phyloP scores from a whole-genome alignment of 2,113 vertebrate species.

The Zingel zingel region DNA sequence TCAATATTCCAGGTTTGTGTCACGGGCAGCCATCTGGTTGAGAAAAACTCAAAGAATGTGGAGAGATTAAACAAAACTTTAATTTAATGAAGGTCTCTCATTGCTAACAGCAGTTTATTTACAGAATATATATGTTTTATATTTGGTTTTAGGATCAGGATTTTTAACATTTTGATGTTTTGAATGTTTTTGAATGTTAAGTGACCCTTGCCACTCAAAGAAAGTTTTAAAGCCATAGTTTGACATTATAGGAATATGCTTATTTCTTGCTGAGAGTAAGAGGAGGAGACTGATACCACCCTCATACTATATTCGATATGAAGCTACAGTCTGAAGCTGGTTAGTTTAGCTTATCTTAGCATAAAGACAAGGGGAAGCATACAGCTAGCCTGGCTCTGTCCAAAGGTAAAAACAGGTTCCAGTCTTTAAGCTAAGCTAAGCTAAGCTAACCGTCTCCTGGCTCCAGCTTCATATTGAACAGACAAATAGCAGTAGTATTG shows the following conservation, averaged over 20 bases:
- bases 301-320: neutral
- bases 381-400: neutral
- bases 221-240: neutral
- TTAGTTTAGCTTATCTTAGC: conserved; percentile 3
- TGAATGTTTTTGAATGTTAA: neutral
- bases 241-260: neutral
- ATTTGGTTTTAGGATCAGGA: neutral
- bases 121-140: too few relatives aligned
- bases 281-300: neutral
- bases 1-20: neutral
- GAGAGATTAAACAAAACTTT: neutral
- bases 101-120: neutral
- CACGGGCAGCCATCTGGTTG: neutral
- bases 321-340: neutral
- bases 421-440: too few relatives aligned
- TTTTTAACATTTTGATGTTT: neutral
- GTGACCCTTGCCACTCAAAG: neutral
- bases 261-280: neutral
- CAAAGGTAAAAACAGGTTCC: too few relatives aligned
- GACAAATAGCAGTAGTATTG: neutral
- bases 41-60: conserved; percentile 18
- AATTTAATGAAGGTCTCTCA: neutral
- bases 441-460: neutral
- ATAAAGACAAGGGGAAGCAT: neutral
- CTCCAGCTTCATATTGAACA: neutral